Percentiles rank a stretch among this genome's conserved stretches.
These are phyloP conservation scores for Mystacornis crossleyi DNA, from an alignment of 2,113 vertebrate species.

Conservation along the genomic window DNA sequence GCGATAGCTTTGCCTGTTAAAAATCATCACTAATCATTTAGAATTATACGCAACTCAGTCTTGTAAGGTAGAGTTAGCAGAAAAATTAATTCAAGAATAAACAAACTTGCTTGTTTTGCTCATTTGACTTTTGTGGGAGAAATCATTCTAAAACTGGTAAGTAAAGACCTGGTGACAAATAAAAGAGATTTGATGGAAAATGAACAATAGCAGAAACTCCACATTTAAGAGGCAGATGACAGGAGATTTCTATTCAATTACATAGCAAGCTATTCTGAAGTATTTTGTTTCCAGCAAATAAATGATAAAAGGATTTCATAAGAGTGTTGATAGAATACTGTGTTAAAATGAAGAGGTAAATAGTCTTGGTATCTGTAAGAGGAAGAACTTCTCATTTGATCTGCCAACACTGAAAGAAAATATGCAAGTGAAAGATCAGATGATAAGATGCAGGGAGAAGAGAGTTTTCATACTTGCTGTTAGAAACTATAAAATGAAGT, in stretches of 20 bases:
- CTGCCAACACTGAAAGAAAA: neutral
- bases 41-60: neutral
- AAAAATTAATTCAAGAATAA: neutral
- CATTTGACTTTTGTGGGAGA: neutral
- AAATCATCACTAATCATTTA: neutral
- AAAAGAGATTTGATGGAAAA: neutral
- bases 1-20: neutral
- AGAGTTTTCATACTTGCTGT: neutral
- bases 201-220: neutral
- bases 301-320: neutral
- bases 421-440: neutral
- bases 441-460: neutral
- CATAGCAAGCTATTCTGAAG: neutral
- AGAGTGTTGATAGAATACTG: neutral
- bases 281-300: neutral
- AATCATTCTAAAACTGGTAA: neutral
- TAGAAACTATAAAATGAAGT: neutral
- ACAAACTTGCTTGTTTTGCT: neutral
- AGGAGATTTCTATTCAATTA: neutral
- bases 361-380: neutral
- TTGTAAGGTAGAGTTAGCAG: neutral
- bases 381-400: neutral
- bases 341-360: slow-evolving; percentile 5
- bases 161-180: neutral
- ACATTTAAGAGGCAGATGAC: neutral